Evolutionary conservation across 1,140 invertebrate genomes (phyloP).

Genomic region (Lepidurus apus): DNA sequence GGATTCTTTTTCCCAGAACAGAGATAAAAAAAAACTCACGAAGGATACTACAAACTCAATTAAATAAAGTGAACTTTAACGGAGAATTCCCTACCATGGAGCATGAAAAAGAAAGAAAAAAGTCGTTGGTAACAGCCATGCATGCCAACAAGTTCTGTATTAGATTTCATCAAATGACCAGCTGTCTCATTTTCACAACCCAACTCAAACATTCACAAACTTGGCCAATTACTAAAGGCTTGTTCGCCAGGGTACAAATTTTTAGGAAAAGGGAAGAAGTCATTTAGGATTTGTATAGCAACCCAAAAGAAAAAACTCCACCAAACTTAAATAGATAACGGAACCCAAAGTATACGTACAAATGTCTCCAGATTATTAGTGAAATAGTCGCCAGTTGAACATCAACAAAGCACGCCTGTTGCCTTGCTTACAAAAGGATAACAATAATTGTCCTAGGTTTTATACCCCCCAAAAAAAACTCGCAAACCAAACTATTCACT

Average conservation of each 20-base stretch:
- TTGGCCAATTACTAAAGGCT: neutral
- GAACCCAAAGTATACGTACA: neutral
- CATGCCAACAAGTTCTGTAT: slow-evolving; percentile 10
- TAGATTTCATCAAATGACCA: slow-evolving; percentile 2
- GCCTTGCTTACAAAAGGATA: slow-evolving; percentile 2
- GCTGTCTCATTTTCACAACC: neutral
- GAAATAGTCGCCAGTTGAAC: neutral
- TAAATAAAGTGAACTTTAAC: too few species aligned
- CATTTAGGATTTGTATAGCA: neutral
- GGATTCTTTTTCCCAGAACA: too few species aligned
- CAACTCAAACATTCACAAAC: neutral
- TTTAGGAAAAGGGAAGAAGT: neutral
- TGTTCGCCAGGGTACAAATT: neutral
- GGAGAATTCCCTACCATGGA: neutral
- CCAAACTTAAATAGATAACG: neutral
- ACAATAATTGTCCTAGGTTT: neutral
- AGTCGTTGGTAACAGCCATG: neutral
- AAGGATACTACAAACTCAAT: too few species aligned
- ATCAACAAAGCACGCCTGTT: neutral
- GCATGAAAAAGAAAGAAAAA: neutral
- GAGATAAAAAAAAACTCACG: too few species aligned
- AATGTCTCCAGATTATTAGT: neutral
- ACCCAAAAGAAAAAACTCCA: neutral
- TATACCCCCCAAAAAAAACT: neutral
- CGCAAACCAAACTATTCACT: neutral